Evolutionary conservation across 2,113 vertebrate genomes (phyloP), one percentile per base, ranked within the genome.

Genomic region (Equus quagga): DNA sequence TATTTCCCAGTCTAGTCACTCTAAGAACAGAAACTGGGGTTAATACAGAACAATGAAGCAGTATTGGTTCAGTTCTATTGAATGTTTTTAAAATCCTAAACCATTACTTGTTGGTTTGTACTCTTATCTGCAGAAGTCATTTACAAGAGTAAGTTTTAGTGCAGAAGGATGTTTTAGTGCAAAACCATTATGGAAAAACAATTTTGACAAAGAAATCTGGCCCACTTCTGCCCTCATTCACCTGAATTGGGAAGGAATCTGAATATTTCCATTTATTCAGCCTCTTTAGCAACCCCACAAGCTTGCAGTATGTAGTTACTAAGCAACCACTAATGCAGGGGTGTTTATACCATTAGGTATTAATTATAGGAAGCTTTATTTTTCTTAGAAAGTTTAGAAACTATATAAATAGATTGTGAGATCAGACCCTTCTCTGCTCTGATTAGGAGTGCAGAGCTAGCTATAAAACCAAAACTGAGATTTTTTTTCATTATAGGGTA

Each of bases 291-390:
- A 98, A 95, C 86, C 80, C 69, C 69, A 91, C 56, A 75, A 85
- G 86, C 73, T 96, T 97, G 80, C 17, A 24, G 96, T 98, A 97
- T 96, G 92, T 97, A 92, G 99, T 99, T 99, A 98, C 99, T 97
- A 99, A 94, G 99, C 99, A 99, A 99, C 97, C 0, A 83, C 81
- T 82, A 95, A 98, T 96, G 94, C 96, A 97, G 79, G 88, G 87
- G 95, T 97, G 94, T 98, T 98, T 98, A 95, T 97, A 98, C 95
- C 98, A 98, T 98, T 98, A 98, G 97, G 97, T 97, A 98, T 98
- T 98, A 99, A 99, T 99, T 99, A 98, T 98, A 98, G 94, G 92
- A 73, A 97, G 80, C 89, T 89, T 89, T 89, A 98, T 98, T 97
- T 98, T 98, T 97, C 75, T 69, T 17, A 84, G 97, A 98, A 98